phyloP scores from a whole-genome alignment of 2,888 invertebrate genomes.

The Drosophila neotestacea region DNA sequence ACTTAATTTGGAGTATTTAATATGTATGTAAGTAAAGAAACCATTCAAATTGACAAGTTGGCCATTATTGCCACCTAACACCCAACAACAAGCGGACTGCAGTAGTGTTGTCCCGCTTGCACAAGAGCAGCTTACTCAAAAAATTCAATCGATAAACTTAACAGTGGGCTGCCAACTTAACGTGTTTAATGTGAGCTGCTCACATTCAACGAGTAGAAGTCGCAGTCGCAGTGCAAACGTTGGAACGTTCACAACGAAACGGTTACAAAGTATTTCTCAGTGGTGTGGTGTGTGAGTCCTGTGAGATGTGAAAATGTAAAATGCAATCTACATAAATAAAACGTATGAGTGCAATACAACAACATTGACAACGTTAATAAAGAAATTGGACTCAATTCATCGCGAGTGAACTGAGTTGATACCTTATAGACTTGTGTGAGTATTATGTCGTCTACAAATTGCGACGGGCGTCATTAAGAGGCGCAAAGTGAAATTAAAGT shows the following conservation, averaged over 20 bases:
- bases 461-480: constrained; percentile 39
- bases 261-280: constrained; percentile 3
- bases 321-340: constrained; percentile 31
- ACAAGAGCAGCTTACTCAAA: constrained; percentile 44
- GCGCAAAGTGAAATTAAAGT: neutral
- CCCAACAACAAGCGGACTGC: constrained; percentile 16
- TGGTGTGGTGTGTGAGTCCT: constrained; percentile 29
- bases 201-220: constrained; percentile 57
- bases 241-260: constrained; percentile 45
- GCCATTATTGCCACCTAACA: constrained; percentile 10
- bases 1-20: neutral
- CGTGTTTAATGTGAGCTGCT: constrained; percentile 19
- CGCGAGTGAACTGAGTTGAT: neutral
- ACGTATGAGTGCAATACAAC: constrained; percentile 3
- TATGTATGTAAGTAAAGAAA: neutral
- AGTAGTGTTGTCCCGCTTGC: constrained; percentile 45
- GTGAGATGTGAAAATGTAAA: constrained; percentile 39
- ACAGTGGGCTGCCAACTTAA: constrained; percentile 67
- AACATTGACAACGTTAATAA: constrained; percentile 16
- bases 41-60: constrained; percentile 12
- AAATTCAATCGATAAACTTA: constrained; percentile 71
- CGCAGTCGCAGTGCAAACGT: constrained; percentile 65
- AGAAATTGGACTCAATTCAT: neutral
- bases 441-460: constrained; percentile 31
- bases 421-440: constrained; percentile 39